These are phyloP conservation scores for Buteo buteo DNA, from an alignment of 2,113 vertebrate species.

Conservation along the genomic window DNA sequence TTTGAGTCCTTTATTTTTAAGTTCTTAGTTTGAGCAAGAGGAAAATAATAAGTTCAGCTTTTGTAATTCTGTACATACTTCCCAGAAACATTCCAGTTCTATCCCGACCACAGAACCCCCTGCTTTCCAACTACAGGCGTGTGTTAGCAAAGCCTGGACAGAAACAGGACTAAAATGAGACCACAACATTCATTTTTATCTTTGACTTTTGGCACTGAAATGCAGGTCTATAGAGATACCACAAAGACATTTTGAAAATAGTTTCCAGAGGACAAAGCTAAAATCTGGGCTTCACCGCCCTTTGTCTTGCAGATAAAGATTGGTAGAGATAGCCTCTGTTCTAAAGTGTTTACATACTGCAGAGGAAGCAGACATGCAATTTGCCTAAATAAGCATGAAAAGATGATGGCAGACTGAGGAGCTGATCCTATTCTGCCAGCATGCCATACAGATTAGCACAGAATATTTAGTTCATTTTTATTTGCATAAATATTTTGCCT, in stretches of 20 bases:
- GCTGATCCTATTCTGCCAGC: not conserved
- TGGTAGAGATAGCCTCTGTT: not conserved
- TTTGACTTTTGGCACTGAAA: not conserved
- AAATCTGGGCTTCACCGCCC: not conserved
- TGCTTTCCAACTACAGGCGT: not conserved
- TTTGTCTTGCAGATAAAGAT: not conserved
- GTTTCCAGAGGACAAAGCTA: not conserved
- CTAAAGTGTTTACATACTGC: not conserved
- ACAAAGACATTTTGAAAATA: not conserved
- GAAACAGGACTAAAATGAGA: not conserved
- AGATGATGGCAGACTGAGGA: not conserved
- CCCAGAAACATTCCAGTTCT: not conserved
- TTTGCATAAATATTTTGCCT: not conserved
- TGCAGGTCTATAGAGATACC: not conserved
- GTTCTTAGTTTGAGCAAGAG: not conserved
- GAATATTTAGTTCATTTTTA: not conserved
- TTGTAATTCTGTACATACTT: not conserved
- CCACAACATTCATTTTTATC: not conserved
- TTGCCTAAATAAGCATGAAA: not conserved
- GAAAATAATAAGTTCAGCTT: not conserved
- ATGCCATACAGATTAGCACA: not conserved
- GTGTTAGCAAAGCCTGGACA: not conserved
- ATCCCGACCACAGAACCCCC: not conserved
- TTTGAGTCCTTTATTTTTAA: not conserved
- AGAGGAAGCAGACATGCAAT: not conserved